Base-by-base conservation (phyloP, 2,797 vertebrate genomes). In the Heterohyrax brucei region DNA sequence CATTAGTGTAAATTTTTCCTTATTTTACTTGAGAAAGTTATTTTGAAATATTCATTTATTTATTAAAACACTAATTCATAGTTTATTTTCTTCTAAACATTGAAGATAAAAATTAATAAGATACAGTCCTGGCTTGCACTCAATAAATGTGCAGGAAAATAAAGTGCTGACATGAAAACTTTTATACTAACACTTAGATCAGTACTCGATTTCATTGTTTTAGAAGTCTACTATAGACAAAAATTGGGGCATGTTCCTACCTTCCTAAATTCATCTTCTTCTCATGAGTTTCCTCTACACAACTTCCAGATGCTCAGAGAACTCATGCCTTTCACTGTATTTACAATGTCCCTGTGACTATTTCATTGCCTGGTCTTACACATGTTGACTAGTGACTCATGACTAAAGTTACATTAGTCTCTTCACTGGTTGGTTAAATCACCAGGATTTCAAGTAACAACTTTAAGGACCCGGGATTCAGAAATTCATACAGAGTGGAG, bases 11-110 rank as follows among this genome's bases (percentile, higher is more conserved):
- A 78, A 66, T 72, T 19, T 72, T 50, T 61, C 61, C 53, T 91
- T n/a, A 91, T 62, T 46, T 91, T 92, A 21, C 82, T 80, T 80
- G 14, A 93, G 64, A 79, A 83, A 87, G 18, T 72, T 90, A 80
- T 66, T 92, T 95, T 79, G 88, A 92, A 92, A 68, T 56, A 50
- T 88, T 93, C 10, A 94, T 56, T 80, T 78, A 78, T 77, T 92
- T 72, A 87, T 75, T 68, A 33, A 93, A 89, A 89, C 5, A 86
- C 59, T 85, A 87, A 91, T 73, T 61, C n/a, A 70, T 46, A 62
- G 93, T 89, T 85, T 61, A 48, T 84, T 92, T 39, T 92, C 68
- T 87, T 90, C 22, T 95, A 91, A 93, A 91, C 79, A 50, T 79
- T 44, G 62, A 44, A 91, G 28, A 75, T 73, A 78, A 72, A 94